These are phyloP conservation scores for Trichopoda pennipes DNA, from an alignment of 2,888 invertebrate genomes.

Conservation along the genomic window DNA sequence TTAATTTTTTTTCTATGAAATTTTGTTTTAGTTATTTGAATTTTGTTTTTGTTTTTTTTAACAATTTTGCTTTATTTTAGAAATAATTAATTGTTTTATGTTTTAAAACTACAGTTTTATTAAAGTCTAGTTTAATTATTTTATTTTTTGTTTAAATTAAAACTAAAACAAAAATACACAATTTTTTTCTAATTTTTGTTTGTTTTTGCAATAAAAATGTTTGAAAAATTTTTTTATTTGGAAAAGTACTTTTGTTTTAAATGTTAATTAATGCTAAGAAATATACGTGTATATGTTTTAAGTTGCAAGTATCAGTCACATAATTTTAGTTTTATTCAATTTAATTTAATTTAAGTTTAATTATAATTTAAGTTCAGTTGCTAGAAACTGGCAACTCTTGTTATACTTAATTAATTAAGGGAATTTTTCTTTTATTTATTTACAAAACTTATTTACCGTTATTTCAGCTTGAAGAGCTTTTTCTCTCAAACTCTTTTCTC, in stretches of 20 bases:
- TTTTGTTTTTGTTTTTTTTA: slow-evolving; percentile 36
- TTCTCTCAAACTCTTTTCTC: neutral
- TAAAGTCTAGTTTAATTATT: slow-evolving; percentile 40
- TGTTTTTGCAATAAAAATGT: slow-evolving; percentile 43
- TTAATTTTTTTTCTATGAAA: slow-evolving; percentile 59
- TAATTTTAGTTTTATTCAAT: slow-evolving; percentile 39
- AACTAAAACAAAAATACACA: slow-evolving; percentile 49
- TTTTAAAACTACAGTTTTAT: slow-evolving; percentile 51
- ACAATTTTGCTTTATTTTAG: slow-evolving; percentile 59
- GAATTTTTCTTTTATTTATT: slow-evolving; percentile 29
- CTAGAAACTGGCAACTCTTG: slow-evolving; percentile 19
- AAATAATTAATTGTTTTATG: slow-evolving; percentile 56
- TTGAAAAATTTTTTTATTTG: slow-evolving; percentile 31
- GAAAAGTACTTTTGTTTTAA: slow-evolving; percentile 20
- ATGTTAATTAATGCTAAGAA: slow-evolving; percentile 36
- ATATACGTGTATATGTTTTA: slow-evolving; percentile 63
- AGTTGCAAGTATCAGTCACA: slow-evolving; percentile 67
- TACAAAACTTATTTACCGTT: slow-evolving; percentile 53
- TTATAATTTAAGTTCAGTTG: slow-evolving; percentile 40
- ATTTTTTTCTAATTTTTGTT: neutral
- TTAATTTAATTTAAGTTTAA: slow-evolving; percentile 32
- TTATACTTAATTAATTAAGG: slow-evolving; percentile 3
- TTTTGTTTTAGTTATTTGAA: slow-evolving; percentile 35
- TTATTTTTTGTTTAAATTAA: slow-evolving; percentile 28
- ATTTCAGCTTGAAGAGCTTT: neutral